phyloP scores from a whole-genome alignment of 2,113 vertebrate species.

The Eleginops maclovinus region DNA sequence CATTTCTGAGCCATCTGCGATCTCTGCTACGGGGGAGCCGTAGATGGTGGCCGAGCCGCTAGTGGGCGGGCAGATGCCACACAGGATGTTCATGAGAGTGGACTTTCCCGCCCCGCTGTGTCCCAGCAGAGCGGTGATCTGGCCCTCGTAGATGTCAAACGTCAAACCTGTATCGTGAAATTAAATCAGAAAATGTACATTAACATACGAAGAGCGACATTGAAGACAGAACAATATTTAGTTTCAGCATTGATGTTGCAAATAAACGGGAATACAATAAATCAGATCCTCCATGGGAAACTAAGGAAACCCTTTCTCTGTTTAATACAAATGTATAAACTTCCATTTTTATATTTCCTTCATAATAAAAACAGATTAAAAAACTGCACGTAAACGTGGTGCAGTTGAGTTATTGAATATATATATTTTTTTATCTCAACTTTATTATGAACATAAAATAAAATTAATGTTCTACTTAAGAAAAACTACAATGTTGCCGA shows the following conservation, averaged over 20 bases:
- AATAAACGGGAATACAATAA: no score
- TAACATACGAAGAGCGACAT: not conserved
- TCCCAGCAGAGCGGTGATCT: constrained; percentile 96
- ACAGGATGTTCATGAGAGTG: constrained; percentile 96
- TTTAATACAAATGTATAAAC: not conserved
- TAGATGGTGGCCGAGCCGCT: constrained; percentile 93
- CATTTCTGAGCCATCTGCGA: constrained; percentile 91
- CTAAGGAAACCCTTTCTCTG: not conserved
- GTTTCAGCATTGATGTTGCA: not conserved
- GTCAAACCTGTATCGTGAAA: constrained; percentile 85
- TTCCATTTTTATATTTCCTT: not conserved
- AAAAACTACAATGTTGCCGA: no score
- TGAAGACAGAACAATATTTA: not conserved
- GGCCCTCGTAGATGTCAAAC: constrained; percentile 97
- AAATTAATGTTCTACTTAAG: no score
- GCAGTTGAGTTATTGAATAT: no score
- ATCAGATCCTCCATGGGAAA: not conserved
- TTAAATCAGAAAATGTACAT: not conserved
- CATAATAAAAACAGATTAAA: no score
- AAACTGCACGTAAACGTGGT: no score
- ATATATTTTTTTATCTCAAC: no score
- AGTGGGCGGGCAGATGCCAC: constrained; percentile 91
- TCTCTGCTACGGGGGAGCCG: constrained; percentile 90
- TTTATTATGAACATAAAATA: no score
- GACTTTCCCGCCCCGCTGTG: constrained; percentile 97